A percentile compares a stretch with the other conserved stretches of the same genome.
Evolutionary conservation across 1,140 invertebrate genomes (phyloP).

Genomic region (Lepidurus packardi): DNA sequence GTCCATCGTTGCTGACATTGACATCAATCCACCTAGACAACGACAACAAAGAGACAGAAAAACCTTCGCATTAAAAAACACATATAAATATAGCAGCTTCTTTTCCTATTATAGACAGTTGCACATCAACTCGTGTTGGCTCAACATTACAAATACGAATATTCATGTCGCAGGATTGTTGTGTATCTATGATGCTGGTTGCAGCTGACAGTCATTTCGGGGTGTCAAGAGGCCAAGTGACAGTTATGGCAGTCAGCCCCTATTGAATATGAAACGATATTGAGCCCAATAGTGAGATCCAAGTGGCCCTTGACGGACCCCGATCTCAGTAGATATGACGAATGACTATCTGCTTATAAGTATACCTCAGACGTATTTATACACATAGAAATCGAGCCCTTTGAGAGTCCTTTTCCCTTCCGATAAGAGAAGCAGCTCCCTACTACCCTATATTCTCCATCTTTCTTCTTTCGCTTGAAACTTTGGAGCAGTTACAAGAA

Average conservation of each 20-base stretch:
- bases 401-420: neutral
- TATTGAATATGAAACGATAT: conserved; percentile 22
- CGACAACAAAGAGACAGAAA: neutral
- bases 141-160: neutral
- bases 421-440: no score
- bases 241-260: conserved; percentile 6
- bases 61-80: neutral
- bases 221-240: conserved; percentile 1
- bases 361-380: neutral
- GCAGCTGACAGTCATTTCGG: conserved; percentile 12
- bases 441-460: no score
- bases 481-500: no score
- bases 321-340: neutral
- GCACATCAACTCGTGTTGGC: no score
- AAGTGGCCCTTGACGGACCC: conserved; percentile 16
- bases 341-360: neutral
- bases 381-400: neutral
- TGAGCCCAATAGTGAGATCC: neutral
- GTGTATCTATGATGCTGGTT: neutral
- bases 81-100: neutral
- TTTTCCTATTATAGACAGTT: no score
- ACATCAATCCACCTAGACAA: neutral
- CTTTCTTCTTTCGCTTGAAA: no score
- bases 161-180: neutral
- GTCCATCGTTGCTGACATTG: conserved; percentile 18